These are phyloP conservation scores for Zaprionus davidi DNA, from an alignment of 1,140 invertebrate species.

Conservation along the genomic window DNA sequence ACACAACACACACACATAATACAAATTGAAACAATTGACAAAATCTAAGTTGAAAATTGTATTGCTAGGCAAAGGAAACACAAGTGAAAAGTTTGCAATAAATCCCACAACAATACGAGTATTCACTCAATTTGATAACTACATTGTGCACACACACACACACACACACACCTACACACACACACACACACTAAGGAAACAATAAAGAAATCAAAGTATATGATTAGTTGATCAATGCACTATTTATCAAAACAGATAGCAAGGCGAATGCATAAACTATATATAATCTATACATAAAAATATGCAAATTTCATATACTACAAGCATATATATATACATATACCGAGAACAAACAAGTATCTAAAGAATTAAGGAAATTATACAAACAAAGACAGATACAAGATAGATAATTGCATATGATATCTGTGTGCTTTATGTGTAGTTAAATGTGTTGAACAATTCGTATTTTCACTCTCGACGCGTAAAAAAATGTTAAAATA, in stretches of 20 bases:
- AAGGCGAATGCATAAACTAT: conserved; percentile 66
- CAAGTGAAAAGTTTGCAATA: conserved; percentile 62
- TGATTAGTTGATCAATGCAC: conserved; percentile 79
- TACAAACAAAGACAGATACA: conserved; percentile 47
- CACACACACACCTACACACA: conserved; percentile 45
- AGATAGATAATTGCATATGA: conserved; percentile 35
- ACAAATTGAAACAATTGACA: conserved; percentile 46
- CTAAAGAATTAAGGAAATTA: conserved; percentile 73
- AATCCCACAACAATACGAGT: conserved; percentile 63
- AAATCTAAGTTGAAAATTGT: conserved; percentile 59
- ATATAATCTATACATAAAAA: conserved; percentile 66
- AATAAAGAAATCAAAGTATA: conserved; percentile 63
- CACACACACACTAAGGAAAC: conserved; percentile 37
- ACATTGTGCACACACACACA: conserved; percentile 54
- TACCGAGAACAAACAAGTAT: conserved; percentile 61
- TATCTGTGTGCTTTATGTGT: conserved; percentile 64
- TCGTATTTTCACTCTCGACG: conserved; percentile 34
- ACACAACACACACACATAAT: conserved; percentile 22
- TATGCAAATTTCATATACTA: conserved; percentile 57
- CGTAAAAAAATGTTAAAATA: conserved; percentile 55
- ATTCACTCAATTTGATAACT: conserved; percentile 39
- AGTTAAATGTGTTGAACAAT: conserved; percentile 70
- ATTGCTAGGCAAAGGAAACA: conserved; percentile 64
- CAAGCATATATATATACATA: conserved; percentile 45
- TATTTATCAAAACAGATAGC: conserved; percentile 69